These are phyloP conservation scores for Enteromius thamalakanensis DNA, from an alignment of 2,797 vertebrate species.

Conservation along the genomic window DNA sequence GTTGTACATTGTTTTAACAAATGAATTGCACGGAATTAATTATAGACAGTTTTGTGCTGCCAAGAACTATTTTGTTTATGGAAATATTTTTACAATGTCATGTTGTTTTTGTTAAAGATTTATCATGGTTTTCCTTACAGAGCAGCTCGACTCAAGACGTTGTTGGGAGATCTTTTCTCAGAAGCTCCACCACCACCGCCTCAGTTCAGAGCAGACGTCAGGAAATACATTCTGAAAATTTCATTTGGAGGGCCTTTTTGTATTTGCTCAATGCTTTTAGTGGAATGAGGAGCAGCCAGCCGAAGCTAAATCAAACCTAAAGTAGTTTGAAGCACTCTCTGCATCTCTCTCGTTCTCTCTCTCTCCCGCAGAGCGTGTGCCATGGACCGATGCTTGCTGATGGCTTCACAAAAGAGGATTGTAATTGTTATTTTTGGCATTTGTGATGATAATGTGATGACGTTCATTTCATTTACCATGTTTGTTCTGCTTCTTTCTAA, in stretches of 20 bases:
- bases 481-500: constrained; percentile 10
- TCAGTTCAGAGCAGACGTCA: background rate
- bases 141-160: background rate
- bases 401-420: constrained; percentile 35
- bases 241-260: constrained; percentile 10
- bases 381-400: constrained; percentile 27
- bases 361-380: constrained; percentile 7
- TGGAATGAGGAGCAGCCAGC: constrained; percentile 31
- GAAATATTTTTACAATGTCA: background rate
- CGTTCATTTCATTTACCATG: constrained; percentile 38
- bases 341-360: background rate
- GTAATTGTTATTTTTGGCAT: constrained; percentile 53
- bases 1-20: background rate
- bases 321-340: constrained; percentile 14
- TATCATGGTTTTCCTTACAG: background rate
- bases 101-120: background rate
- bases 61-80: background rate
- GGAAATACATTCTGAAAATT: constrained; percentile 16
- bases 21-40: background rate
- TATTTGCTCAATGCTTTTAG: constrained; percentile 33
- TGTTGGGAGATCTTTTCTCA: background rate
- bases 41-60: background rate
- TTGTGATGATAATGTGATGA: constrained; percentile 53
- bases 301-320: constrained; percentile 34
- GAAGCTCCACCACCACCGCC: background rate